Conservation (phyloP, 2,888 invertebrate genomes). For the Parnassius mnemosyne region DNA sequence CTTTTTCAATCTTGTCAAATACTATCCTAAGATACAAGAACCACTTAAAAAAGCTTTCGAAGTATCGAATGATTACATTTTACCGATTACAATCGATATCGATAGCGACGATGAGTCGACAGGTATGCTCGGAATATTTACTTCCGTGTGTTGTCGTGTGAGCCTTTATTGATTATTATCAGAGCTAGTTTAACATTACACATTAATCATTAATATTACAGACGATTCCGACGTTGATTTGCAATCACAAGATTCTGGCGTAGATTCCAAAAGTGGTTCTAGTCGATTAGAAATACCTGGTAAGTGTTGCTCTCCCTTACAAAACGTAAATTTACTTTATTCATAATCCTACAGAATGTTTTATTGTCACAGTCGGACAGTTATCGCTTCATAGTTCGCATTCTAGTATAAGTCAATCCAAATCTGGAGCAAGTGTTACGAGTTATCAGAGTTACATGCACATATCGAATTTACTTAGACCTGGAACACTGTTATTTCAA, state of each 20-base stretch:
- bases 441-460: constrained; percentile 55
- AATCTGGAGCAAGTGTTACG: constrained; percentile 52
- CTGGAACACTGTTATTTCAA: constrained; percentile 62
- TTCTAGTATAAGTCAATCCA: constrained; percentile 60
- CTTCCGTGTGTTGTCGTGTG: neutral
- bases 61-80: constrained; percentile 66
- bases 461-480: constrained; percentile 52
- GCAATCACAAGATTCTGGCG: constrained; percentile 51
- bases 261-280: constrained; percentile 56
- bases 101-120: constrained; percentile 49
- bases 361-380: constrained; percentile 33
- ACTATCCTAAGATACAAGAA: constrained; percentile 69
- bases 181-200: no score
- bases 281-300: constrained; percentile 45
- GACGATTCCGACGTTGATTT: constrained; percentile 52
- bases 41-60: constrained; percentile 65
- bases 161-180: no score
- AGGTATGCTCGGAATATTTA: constrained; percentile 37
- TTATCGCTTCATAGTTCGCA: constrained; percentile 46
- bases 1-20: constrained; percentile 68
- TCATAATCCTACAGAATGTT: neutral
- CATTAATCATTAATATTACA: constrained; percentile 32
- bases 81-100: constrained; percentile 63
- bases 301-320: constrained; percentile 22
- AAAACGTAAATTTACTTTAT: no score